Base-by-base conservation (phyloP, 2,888 invertebrate genomes). In the Erebia palarica region DNA sequence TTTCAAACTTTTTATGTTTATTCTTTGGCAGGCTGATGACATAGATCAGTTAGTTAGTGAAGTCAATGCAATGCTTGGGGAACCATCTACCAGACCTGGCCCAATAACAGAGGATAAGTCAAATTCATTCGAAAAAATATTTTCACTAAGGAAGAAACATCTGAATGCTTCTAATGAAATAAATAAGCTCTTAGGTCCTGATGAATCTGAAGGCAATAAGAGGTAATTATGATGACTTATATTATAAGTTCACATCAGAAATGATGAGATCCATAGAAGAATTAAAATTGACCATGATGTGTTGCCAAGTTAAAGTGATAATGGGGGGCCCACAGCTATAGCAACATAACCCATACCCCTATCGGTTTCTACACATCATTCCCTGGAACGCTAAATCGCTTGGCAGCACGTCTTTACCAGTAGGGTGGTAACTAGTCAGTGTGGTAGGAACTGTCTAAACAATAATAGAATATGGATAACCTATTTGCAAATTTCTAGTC, bases 51-150 rank as follows among this genome's bases (percentile, higher is more conserved):
- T 82, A 0, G 49, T 90, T 0, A 72, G 74, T 55, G 88, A 89
- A 73, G 84, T 90, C 0, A 89, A 90, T 53, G 82, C 80, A 0
- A 9, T 88, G 1, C 77, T 90, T 7, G 88, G 89, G 0, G 66
- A 77, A 3, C 86, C 84, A 0, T 73, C 78, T 3, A 70, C 76
- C 14, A 59, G 49, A 3, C 44, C 64, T 0, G 60, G 61, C 3
- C 14, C 60, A 1, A 44, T 16, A 0, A n/a, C 1, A n/a, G 49
- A 65, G n/a, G n/a, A 36, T 18, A 61, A 21, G 36, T 55, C 44
- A 9, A 68, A 75, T 14, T 36, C 49, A 14, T 60, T 49, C 18
- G 42, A 51, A 16, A 57, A 16, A 44, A 18, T 76, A 14, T 71
- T 77, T 16, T 58, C 74, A 0, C 75, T 83, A 0, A 75, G 84